Percentiles rank a stretch among this genome's conserved stretches.
Evolutionary conservation across 2,888 invertebrate species (phyloP).

Genomic region (Parasteatoda lunata): DNA sequence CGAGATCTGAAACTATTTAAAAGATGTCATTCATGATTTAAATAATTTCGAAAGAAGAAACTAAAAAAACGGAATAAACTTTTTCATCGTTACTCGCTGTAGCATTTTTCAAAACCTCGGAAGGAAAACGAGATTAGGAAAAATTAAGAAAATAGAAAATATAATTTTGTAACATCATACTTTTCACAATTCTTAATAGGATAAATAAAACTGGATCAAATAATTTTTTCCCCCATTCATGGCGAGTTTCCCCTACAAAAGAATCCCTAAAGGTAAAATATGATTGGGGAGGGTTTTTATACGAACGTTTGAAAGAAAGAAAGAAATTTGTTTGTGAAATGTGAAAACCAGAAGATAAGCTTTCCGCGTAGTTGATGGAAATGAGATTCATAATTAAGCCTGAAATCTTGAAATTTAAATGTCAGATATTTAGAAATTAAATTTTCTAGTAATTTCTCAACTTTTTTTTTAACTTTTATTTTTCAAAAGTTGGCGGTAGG

Average conservation of each 20-base stretch:
- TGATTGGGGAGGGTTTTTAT: conserved; percentile 43
- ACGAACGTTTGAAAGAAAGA: conserved; percentile 31
- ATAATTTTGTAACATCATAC: conserved; percentile 65
- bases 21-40: conserved; percentile 62
- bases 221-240: background rate
- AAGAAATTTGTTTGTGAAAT: conserved; percentile 51
- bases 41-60: conserved; percentile 54
- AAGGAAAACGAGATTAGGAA: conserved; percentile 54
- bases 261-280: conserved; percentile 36
- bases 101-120: conserved; percentile 42
- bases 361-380: conserved; percentile 61
- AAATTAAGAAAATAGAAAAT: conserved; percentile 40
- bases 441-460: conserved; percentile 42
- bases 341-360: conserved; percentile 48
- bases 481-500: background rate
- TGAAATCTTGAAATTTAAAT: conserved; percentile 65
- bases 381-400: conserved; percentile 60
- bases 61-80: conserved; percentile 23
- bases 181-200: conserved; percentile 47
- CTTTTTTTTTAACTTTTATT: conserved; percentile 16
- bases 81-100: conserved; percentile 29
- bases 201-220: conserved; percentile 63
- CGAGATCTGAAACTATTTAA: conserved; percentile 45
- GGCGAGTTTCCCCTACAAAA: conserved; percentile 3
- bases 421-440: conserved; percentile 59